These are phyloP conservation scores for Pseudococcus jackbeardsleyi DNA, from an alignment of 2,888 invertebrate genomes.

Conservation along the genomic window DNA sequence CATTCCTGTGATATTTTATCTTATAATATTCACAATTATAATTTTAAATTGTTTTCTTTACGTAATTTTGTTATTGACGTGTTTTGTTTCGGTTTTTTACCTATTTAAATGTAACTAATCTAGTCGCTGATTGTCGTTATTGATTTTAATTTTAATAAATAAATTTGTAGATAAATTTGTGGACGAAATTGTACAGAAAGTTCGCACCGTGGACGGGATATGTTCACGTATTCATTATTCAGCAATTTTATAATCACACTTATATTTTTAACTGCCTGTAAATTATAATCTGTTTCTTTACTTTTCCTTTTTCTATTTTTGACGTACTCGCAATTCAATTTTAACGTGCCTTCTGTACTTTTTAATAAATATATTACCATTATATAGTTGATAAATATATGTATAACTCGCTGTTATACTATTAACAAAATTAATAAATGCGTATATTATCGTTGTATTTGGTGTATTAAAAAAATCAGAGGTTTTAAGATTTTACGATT, in stretches of 20 bases:
- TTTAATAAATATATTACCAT: conserved; percentile 55
- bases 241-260: conserved; percentile 54
- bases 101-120: conserved; percentile 12
- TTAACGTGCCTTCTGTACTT: conserved; percentile 62
- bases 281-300: conserved; percentile 54
- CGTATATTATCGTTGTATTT: conserved; percentile 28
- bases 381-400: conserved; percentile 54
- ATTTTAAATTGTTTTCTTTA: conserved; percentile 50
- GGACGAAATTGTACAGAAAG: conserved; percentile 17
- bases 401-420: background rate
- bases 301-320: conserved; percentile 64
- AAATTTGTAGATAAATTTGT: conserved; percentile 16
- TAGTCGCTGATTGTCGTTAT: conserved; percentile 44
- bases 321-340: conserved; percentile 64
- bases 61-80: conserved; percentile 26
- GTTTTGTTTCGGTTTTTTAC: conserved; percentile 16
- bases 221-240: conserved; percentile 18
- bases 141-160: background rate
- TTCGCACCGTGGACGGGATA: conserved; percentile 10
- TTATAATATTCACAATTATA: conserved; percentile 53
- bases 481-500: no score
- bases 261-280: conserved; percentile 54
- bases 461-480: background rate
- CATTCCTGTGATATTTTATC: conserved; percentile 58
- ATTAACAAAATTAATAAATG: conserved; percentile 57